Evolutionary conservation across 2,797 vertebrate species (phyloP).

Genomic region (Halcyon chelicuti): DNA sequence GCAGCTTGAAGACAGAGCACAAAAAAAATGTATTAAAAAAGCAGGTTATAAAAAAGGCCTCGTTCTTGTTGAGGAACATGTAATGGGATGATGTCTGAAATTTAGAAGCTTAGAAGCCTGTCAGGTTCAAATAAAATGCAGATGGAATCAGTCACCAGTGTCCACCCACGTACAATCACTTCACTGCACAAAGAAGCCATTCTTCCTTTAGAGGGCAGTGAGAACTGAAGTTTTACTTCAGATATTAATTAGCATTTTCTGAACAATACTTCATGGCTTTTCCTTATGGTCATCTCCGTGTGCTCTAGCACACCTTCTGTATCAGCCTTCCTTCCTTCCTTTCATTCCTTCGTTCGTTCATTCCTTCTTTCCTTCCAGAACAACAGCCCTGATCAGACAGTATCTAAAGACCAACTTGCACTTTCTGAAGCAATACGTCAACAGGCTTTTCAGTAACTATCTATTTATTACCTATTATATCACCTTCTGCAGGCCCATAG

Average conservation of each 20-base stretch:
- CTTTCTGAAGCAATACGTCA: background rate
- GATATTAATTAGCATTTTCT: background rate
- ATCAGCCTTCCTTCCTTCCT: background rate
- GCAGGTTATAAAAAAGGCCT: background rate
- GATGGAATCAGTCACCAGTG: background rate
- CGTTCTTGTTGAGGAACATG: background rate
- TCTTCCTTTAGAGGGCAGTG: background rate
- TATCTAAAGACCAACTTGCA: background rate
- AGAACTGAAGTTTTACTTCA: background rate
- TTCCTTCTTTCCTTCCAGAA: background rate
- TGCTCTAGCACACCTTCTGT: background rate
- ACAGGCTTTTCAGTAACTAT: background rate
- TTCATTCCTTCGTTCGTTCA: background rate
- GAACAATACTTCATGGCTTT: background rate
- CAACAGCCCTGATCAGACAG: background rate
- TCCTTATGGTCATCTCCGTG: background rate
- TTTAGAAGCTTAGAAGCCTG: background rate
- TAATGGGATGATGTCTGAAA: background rate
- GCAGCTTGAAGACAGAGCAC: background rate
- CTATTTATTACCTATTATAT: background rate
- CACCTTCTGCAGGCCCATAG: background rate
- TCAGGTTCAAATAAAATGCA: background rate
- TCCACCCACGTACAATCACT: background rate
- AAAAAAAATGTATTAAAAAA: background rate
- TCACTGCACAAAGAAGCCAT: background rate